Evolutionary conservation across 2,113 vertebrate species (phyloP), one percentile per base, ranked within the genome.

Genomic region (Madoqua kirkii): DNA sequence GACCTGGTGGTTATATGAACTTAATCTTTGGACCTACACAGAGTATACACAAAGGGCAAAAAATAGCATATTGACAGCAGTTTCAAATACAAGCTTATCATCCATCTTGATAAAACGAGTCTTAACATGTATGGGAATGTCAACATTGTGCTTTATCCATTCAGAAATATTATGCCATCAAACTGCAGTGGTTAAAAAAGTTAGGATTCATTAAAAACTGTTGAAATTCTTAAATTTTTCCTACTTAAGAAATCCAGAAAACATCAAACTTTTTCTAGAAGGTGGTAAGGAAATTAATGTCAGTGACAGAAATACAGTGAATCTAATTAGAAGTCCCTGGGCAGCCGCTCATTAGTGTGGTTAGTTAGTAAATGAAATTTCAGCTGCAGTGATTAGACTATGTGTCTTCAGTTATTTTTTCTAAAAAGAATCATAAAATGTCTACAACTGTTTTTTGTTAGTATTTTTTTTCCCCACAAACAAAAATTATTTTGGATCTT

Each of bases 291-390:
- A 99, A 99, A 99, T 99, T 99, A 99, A 99, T 99, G 99, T 99
- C 99, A 99, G 99, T 99, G 99, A 99, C 99, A 99, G 99, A 99
- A 99, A 99, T 99, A 99, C 99, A 99, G 99, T 99, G 99, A 99
- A 99, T 99, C 98, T 99, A 99, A 99, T 99, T 99, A 99, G 99
- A 97, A 99, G 98, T 99, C 99, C 99, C 99, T 96, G 97, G 97
- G 98, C 99, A 99, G 98, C 59, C 97, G 98, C 99, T 99, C 99
- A 98, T 99, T 99, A 99, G 99, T 87, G 98, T 95, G 98, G 98
- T 96, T 98, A 98, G 98, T 98, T 97, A 99, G 99, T 99, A 99
- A 99, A 99, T 99, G 99, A 99, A 98, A 99, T 99, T 99, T 99
- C 99, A 99, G 98, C 98, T 98, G 99, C 97, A 98, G 98, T 98